Evolutionary conservation across 2,797 vertebrate species (phyloP), one percentile per base, ranked within the genome.

Genomic region (Clarias laeviceps): DNA sequence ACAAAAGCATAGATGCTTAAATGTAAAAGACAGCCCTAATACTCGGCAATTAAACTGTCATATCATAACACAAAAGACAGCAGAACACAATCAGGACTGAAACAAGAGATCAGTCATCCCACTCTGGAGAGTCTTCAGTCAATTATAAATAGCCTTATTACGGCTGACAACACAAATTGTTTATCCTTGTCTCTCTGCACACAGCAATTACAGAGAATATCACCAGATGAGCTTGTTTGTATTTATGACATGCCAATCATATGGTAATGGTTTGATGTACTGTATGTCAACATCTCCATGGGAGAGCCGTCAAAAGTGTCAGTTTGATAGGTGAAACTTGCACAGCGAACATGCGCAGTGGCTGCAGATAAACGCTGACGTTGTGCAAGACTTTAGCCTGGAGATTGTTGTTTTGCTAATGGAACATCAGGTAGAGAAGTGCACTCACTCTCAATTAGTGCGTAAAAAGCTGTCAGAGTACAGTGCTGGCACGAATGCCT

Each of bases 191-290:
- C 87, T 88, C 84, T 86, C 83, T 87, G 86, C 88, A 88, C 87
- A 86, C 84, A 87, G 85, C 89, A 90, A 90, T 89, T 89, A 89
- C 85, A 87, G 84, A 62, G 84, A 86, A 86, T 89, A 89, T 89
- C 84, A 89, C 87, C 88, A 84, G 80, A 88, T 87, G 80, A 87
- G 82, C 82, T 86, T 87, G 89, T 89, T 89, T 89, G 84, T 89
- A 88, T 90, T 89, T 89, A 87, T 83, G 84, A 87, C 85, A 87
- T 90, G 89, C 87, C 89, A 90, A 89, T 89, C 89, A 87, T 79
- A 27, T 64, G 45, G 15, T 85, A 86, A 81, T 82, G 81, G 81
- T 86, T 82, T 87, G 87, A 84, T 80, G n/a, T 80, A 85, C 69
- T 80, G 77, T 79, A 84, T 20, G 88, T 90, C 87, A 90, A 82